Evolutionary conservation across 2,113 vertebrate species (phyloP).

Genomic region (Corvus hawaiiensis): DNA sequence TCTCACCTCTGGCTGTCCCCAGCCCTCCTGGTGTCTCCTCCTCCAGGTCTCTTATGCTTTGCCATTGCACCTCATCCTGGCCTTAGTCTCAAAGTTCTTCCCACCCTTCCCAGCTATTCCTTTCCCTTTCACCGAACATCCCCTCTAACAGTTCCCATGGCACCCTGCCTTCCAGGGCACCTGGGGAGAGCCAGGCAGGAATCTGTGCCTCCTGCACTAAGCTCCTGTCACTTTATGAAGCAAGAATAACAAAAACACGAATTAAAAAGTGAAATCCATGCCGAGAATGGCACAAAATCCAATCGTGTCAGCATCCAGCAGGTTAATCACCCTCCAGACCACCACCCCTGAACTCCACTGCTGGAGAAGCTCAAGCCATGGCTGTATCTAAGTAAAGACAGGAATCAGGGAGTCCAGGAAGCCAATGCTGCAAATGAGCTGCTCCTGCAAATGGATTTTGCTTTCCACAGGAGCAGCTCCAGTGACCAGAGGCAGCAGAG

Average conservation of each 20-base stretch:
- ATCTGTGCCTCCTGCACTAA: background rate
- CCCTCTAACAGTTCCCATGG: accelerated
- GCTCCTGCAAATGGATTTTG: conserved; percentile 4
- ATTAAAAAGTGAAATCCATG: background rate
- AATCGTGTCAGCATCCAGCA: background rate
- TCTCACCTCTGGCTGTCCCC: background rate
- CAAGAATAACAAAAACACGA: background rate
- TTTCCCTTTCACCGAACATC: no score
- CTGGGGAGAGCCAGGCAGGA: background rate
- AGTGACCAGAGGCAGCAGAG: background rate
- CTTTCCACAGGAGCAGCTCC: background rate
- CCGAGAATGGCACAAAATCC: background rate
- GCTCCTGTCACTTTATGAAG: background rate
- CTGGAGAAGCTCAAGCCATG: background rate
- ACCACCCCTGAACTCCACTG: background rate
- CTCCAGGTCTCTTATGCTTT: background rate
- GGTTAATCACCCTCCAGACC: background rate
- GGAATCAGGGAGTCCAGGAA: background rate
- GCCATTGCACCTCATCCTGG: background rate
- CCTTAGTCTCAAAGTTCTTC: background rate
- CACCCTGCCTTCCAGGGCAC: background rate
- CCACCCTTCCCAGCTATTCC: background rate
- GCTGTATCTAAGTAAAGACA: background rate
- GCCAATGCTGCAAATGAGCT: background rate
- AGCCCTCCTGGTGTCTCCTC: background rate